Evolutionary conservation across 1,140 invertebrate genomes (phyloP).

Genomic region (Anastatus disparis): DNA sequence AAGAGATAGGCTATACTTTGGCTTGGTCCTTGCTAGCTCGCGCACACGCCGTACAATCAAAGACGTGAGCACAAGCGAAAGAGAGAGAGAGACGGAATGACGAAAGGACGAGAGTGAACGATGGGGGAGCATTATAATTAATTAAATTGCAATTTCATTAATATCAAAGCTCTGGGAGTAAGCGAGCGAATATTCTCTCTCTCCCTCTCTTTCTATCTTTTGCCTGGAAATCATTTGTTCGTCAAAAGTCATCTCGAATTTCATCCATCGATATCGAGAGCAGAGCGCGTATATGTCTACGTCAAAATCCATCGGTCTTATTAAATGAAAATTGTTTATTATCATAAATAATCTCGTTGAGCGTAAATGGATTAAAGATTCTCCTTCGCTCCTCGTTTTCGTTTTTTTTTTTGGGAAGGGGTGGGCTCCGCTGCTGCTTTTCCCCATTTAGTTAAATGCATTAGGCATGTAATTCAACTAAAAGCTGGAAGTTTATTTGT

Average conservation of each 20-base stretch:
- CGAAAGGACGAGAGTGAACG: neutral
- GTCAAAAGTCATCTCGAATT: conserved; percentile 14
- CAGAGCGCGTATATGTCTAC: neutral
- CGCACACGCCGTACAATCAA: conserved; percentile 19
- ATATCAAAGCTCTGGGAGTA: conserved; percentile 31
- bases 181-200: neutral
- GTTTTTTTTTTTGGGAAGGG: neutral
- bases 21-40: neutral
- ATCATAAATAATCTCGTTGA: neutral
- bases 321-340: conserved; percentile 3
- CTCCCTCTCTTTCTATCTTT: neutral
- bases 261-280: neutral
- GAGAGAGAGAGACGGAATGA: neutral
- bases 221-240: neutral
- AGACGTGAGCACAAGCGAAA: neutral
- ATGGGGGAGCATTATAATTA: conserved; percentile 36
- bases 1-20: too few relatives aligned
- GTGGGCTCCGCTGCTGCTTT: too few relatives aligned
- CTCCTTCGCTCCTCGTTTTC: neutral
- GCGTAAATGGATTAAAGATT: neutral
- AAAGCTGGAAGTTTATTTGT: conserved; percentile 26
- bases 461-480: conserved; percentile 36
- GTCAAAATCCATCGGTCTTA: conserved; percentile 11
- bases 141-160: conserved; percentile 43
- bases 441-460: conserved; percentile 21